Base-by-base conservation (phyloP, 2,113 vertebrate species). In the Pelusios castaneus region DNA sequence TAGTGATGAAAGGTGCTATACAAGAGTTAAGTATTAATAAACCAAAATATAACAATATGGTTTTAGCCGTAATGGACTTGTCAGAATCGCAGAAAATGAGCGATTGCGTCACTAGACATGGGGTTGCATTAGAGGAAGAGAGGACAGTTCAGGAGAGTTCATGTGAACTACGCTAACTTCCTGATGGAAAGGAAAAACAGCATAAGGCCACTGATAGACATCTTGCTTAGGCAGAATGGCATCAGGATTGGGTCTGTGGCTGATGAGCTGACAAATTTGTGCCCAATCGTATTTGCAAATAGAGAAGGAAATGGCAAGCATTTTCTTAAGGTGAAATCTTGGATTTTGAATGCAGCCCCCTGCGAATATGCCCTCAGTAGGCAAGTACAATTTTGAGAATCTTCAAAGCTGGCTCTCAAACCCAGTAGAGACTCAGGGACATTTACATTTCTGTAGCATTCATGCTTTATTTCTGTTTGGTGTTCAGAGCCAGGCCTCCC, bases 381-480 rank as follows among this genome's bases (percentile, higher is more conserved):
- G 51, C 25, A 27, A 96, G 84, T 83, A n/a, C 1, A 90, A 87
- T 83, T 55, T 22, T 94, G 76, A 91, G 91, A 94, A 75, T 92
- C 86, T 83, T 95, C 87, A 80, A 75, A 87, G 83, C 54, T 56
- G 22, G 45, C 52, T 70, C 88, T 54, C 79, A 82, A 89, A 90
- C 1, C 24, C 88, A n/a, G 29, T 45, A 84, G 82, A 89, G 80
- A 51, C 80, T 91, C 77, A 75, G 43, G 89, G 87, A 85, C 89
- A 94, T 94, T 97, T 96, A 87, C 31, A 84, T 96, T 97, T 95
- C 89, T 89, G 49, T 88, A 84, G 49, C 1, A 10, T 73, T 22
- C 81, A 80, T 84, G 21, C 63, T 95, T 96, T 90, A 91, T 95
- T 97, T 95, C 89, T 89, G 9, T 13, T 89, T 89, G 31, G 14